phyloP scores from a whole-genome alignment of 2,113 vertebrate genomes.

The Carassius gibelio region DNA sequence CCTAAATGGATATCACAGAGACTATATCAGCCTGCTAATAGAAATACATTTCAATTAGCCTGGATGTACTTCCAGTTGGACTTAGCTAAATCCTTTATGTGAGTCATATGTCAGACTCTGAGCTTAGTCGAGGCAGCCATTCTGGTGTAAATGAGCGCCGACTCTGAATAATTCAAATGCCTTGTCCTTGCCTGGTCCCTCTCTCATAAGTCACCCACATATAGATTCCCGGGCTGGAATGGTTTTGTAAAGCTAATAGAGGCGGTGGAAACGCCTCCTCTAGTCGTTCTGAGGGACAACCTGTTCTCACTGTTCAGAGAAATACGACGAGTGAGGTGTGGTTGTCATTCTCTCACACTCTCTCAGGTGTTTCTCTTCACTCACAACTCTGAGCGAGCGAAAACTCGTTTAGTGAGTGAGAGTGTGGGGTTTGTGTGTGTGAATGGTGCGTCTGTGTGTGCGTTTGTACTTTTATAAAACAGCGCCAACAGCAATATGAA shows the following conservation, averaged over 20 bases:
- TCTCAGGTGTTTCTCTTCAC: slow-evolving; percentile 23
- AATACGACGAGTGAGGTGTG: slow-evolving; percentile 23
- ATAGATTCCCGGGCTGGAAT: not conserved
- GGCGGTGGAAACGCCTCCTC: not conserved
- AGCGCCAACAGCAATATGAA: too few relatives aligned
- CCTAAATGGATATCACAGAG: slow-evolving; percentile 45
- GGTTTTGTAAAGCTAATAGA: not conserved
- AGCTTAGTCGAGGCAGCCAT: slow-evolving; percentile 42
- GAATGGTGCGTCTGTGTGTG: too few relatives aligned
- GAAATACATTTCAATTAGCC: slow-evolving; percentile 60
- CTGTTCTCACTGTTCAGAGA: slow-evolving; percentile 4
- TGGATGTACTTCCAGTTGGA: slow-evolving; percentile 34
- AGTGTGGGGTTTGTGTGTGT: too few relatives aligned
- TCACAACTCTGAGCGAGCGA: not conserved
- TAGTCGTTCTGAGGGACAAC: slow-evolving; percentile 29
- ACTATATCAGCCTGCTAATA: slow-evolving; percentile 58
- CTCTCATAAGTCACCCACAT: slow-evolving; percentile 25
- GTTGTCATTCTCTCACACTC: not conserved
- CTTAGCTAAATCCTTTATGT: slow-evolving; percentile 50
- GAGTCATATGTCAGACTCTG: slow-evolving; percentile 47
- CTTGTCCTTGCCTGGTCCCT: not conserved
- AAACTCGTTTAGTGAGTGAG: too few relatives aligned
- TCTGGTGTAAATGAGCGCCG: slow-evolving; percentile 50
- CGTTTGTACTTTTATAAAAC: too few relatives aligned
- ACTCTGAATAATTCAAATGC: slow-evolving; percentile 52